phyloP scores from a whole-genome alignment of 2,888 invertebrate genomes.

The Lordiphosa fenestrarum region DNA sequence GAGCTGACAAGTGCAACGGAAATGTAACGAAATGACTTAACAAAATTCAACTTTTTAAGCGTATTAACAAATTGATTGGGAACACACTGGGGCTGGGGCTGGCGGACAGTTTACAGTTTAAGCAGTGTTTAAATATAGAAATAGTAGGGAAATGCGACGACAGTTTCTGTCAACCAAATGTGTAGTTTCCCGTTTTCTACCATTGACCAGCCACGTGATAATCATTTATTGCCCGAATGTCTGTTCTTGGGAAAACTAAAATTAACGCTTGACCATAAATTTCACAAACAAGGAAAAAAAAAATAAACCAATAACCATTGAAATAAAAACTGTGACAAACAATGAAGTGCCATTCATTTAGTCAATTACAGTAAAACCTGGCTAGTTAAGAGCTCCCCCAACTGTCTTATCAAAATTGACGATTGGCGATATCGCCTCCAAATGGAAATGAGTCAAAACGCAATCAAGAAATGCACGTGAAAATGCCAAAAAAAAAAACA shows the following conservation, averaged over 20 bases:
- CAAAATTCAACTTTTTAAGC: constrained; percentile 43
- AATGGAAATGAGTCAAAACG: constrained; percentile 51
- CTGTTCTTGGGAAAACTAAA: constrained; percentile 26
- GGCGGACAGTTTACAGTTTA: constrained; percentile 44
- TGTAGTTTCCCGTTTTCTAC: constrained; percentile 5
- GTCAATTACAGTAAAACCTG: constrained; percentile 50
- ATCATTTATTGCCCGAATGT: constrained; percentile 18
- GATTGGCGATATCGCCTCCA: constrained; percentile 39
- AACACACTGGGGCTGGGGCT: constrained; percentile 46
- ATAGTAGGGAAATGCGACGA: not conserved
- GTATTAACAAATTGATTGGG: constrained; percentile 44
- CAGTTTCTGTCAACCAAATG: not conserved
- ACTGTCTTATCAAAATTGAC: constrained; percentile 31
- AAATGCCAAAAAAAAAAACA: constrained; percentile 24
- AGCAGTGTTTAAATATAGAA: constrained; percentile 19
- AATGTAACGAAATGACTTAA: constrained; percentile 34
- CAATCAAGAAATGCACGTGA: constrained; percentile 22
- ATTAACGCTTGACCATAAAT: constrained; percentile 24
- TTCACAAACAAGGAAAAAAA: constrained; percentile 28
- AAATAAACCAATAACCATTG: constrained; percentile 37
- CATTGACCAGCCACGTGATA: constrained; percentile 23
- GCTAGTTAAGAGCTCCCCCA: constrained; percentile 24
- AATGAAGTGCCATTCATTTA: constrained; percentile 54
- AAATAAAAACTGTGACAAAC: constrained; percentile 41
- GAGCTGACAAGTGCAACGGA: constrained; percentile 46